phyloP scores from a whole-genome alignment of 2,113 vertebrate species.

The Coreoperca whiteheadi region DNA sequence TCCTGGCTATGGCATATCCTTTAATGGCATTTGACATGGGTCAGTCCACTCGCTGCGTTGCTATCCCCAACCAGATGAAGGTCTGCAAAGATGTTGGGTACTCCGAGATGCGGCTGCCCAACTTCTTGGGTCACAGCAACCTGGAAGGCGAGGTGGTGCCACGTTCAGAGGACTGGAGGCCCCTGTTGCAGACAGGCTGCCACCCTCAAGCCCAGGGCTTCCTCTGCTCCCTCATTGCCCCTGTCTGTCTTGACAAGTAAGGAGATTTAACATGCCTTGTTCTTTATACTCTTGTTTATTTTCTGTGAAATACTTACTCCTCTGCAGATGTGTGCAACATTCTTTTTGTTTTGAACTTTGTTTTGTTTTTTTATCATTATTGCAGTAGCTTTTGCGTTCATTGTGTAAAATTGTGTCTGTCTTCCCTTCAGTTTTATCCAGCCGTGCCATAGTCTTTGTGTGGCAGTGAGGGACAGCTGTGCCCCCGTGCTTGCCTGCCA shows the following conservation, averaged over 20 bases:
- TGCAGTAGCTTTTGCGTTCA: neutral
- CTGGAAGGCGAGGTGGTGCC: constrained; percentile 87
- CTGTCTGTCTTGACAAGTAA: constrained; percentile 92
- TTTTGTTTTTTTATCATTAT: neutral
- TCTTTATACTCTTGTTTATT: neutral
- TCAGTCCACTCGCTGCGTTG: constrained; percentile 90
- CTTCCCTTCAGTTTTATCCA: constrained; percentile 87
- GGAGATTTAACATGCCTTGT: constrained; percentile 34
- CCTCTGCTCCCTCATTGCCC: constrained; percentile 90
- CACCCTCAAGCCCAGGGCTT: constrained; percentile 89
- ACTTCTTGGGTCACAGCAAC: constrained; percentile 90
- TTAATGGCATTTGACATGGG: constrained; percentile 86
- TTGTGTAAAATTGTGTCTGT: constrained; percentile 8
- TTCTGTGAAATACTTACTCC: neutral
- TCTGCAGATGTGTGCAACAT: neutral
- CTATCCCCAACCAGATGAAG: constrained; percentile 88
- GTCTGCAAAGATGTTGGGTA: constrained; percentile 89
- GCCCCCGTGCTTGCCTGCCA: constrained; percentile 87
- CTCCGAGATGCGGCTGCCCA: constrained; percentile 92
- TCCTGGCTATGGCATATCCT: constrained; percentile 55
- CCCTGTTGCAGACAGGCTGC: constrained; percentile 86
- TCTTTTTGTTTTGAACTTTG: neutral
- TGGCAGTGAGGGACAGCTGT: constrained; percentile 88
- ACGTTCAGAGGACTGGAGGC: constrained; percentile 88
- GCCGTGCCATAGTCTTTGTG: constrained; percentile 90